These are phyloP conservation scores for Spondyliosoma cantharus DNA, from an alignment of 2,797 vertebrate species.

Conservation along the genomic window DNA sequence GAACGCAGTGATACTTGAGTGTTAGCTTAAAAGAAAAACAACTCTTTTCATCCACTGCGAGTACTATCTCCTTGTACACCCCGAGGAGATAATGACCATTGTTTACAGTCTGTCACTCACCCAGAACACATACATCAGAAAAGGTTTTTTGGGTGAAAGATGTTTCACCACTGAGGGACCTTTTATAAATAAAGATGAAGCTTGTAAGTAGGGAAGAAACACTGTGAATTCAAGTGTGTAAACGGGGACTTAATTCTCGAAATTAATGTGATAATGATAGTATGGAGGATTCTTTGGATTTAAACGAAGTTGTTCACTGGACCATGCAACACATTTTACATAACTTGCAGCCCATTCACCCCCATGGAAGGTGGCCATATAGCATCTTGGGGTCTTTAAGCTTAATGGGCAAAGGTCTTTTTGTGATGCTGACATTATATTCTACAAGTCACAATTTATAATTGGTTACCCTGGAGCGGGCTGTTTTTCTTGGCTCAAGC, in stretches of 20 bases:
- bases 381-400: neutral
- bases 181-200: neutral
- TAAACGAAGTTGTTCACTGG: neutral
- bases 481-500: conserved; percentile 14
- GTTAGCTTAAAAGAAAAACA: conserved; percentile 23
- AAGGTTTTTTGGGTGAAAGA: conserved; percentile 1
- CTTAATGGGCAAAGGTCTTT: neutral
- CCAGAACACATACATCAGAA: conserved; percentile 12
- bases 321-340: neutral
- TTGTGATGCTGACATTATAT: conserved; percentile 19
- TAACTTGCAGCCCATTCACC: neutral
- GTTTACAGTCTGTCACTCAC: conserved; percentile 46
- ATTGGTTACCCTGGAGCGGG: conserved; percentile 3
- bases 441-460: conserved; percentile 17
- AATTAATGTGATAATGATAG: neutral
- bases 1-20: conserved; percentile 27
- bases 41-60: conserved; percentile 36
- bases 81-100: conserved; percentile 42
- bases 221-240: neutral
- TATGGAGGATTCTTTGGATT: neutral
- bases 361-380: neutral
- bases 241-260: too few relatives aligned
- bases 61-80: neutral
- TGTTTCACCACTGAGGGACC: neutral
- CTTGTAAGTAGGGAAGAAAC: neutral